phyloP scores from a whole-genome alignment of 2,888 invertebrate genomes.

The Rotaria sp. region DNA sequence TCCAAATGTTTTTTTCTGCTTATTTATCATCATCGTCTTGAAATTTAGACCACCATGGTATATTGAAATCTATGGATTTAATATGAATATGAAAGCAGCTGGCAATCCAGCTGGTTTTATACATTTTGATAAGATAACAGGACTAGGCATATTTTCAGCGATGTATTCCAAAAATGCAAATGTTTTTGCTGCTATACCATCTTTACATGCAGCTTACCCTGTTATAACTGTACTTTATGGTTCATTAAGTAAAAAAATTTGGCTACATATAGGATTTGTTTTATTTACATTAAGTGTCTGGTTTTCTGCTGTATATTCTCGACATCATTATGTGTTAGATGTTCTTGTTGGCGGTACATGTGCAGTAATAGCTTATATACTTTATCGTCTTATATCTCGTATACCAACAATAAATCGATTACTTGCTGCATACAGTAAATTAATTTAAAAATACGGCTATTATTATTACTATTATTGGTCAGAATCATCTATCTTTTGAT shows the following conservation, averaged over 20 bases:
- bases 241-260: background rate
- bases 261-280: background rate
- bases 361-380: background rate
- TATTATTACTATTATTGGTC: too few relatives aligned
- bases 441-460: background rate
- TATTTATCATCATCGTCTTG: too few relatives aligned
- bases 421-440: background rate
- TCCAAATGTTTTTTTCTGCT: too few relatives aligned
- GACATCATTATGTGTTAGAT: constrained; percentile 31
- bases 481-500: background rate
- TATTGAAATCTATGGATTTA: background rate
- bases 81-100: background rate
- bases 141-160: background rate
- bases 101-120: constrained; percentile 17
- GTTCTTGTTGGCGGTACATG: constrained; percentile 14
- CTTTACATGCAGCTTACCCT: constrained; percentile 31
- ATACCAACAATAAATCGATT: background rate
- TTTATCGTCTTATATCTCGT: background rate
- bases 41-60: constrained; percentile 29
- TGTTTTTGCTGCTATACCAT: constrained; percentile 29
- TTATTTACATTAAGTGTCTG: constrained; percentile 28
- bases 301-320: constrained; percentile 26
- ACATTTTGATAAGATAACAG: background rate
- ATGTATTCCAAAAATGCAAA: constrained; percentile 27
- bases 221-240: background rate